Conservation (phyloP, 2,113 vertebrate species). For the Hepsetus odoe region DNA sequence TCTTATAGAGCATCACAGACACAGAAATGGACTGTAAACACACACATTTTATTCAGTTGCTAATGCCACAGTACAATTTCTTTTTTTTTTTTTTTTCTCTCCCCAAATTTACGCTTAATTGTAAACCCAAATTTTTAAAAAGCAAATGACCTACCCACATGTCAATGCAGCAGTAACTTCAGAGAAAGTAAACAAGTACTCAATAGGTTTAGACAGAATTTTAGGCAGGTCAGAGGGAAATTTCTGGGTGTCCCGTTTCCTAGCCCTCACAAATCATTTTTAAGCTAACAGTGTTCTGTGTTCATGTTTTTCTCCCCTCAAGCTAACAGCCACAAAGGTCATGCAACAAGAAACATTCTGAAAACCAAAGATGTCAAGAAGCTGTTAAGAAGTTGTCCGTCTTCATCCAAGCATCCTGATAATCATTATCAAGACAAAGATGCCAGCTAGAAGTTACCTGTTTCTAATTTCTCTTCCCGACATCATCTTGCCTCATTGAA, state of each 20-base stretch:
- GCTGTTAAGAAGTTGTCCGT: constrained; percentile 25
- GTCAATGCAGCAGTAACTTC: neutral
- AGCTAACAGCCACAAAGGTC: constrained; percentile 75
- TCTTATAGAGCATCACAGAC: constrained; percentile 50
- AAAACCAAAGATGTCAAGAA: constrained; percentile 54
- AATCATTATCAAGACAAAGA: neutral
- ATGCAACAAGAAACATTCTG: constrained; percentile 64
- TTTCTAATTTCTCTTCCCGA: neutral
- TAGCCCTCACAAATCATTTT: constrained; percentile 63
- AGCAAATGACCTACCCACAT: neutral
- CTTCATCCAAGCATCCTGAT: neutral
- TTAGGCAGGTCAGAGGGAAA: neutral
- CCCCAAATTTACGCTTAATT: neutral
- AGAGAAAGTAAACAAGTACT: neutral
- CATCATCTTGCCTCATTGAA: constrained; percentile 20
- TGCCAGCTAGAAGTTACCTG: neutral
- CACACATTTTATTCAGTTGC: constrained; percentile 32
- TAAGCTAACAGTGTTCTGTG: constrained; percentile 81
- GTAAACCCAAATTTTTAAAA: constrained; percentile 26
- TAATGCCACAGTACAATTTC: constrained; percentile 10
- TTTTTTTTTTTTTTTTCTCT: too few relatives aligned
- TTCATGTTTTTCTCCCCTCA: constrained; percentile 76
- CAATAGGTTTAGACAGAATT: constrained; percentile 42
- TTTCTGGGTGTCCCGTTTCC: constrained; percentile 63
- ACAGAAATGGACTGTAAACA: constrained; percentile 42